phyloP scores from a whole-genome alignment of 2,113 vertebrate species.

The Accipiter virgatus region DNA sequence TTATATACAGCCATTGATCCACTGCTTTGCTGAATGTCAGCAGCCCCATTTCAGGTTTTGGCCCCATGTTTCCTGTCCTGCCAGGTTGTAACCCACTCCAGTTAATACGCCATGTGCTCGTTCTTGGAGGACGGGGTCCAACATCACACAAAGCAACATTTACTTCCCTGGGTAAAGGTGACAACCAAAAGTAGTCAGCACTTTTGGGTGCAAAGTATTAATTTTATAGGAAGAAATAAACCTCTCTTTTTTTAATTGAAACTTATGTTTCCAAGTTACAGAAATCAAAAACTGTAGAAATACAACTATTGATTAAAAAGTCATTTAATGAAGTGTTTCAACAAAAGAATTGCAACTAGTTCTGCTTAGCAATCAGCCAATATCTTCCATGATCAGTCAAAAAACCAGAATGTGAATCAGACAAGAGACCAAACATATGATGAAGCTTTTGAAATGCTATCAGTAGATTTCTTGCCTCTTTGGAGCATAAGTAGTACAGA shows the following conservation, averaged over 20 bases:
- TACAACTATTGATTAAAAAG: neutral
- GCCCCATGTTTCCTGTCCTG: neutral
- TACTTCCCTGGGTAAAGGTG: neutral
- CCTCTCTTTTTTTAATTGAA: neutral
- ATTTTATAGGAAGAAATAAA: neutral
- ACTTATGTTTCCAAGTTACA: neutral
- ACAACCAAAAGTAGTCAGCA: neutral
- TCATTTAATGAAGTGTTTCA: neutral
- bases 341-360: neutral
- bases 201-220: neutral
- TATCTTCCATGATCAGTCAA: neutral
- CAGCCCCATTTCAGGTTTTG: neutral
- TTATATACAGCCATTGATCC: neutral
- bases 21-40: neutral
- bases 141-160: neutral
- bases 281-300: neutral
- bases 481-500: neutral
- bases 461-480: neutral
- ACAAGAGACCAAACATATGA: neutral
- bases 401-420: neutral
- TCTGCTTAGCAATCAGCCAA: neutral
- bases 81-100: neutral
- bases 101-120: fast-evolving
- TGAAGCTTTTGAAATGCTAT: neutral
- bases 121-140: neutral